Evolutionary conservation across 2,888 invertebrate species (phyloP), one percentile per base, ranked within the genome.

Genomic region (Clistopyga incitator): DNA sequence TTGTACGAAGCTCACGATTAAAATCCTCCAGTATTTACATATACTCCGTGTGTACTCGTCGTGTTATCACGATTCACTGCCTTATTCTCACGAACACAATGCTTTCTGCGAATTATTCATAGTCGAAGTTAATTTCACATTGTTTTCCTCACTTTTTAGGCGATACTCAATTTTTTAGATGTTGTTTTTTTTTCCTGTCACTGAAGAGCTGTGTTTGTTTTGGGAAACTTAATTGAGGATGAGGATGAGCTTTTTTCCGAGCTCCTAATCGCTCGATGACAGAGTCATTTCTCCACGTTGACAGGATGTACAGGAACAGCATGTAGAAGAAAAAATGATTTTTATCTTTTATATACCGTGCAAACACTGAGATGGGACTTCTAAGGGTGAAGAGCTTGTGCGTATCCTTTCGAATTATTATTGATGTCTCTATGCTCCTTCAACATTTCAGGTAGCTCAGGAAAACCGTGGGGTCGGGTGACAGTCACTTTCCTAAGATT

Each of bases 401-500:
- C 29, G 65, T 50, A 74, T 61, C 52, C 68, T 45, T 52, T 18
- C 56, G 70, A 71, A 65, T 71, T 71, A 61, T 76, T 65, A 59
- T 71, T 72, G 34, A 79, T 65, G 65, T 54, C 65, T 70, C 45
- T 56, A 45, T 42, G 56, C 34, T 4, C 15, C 18, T 65, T 47
- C 23, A 23, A 47, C 64, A 15, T 34, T 70, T 64, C 34, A 38
- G 45, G 42, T 59, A 50, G 42, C 71, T 6, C 29, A 45, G 6
- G 70, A 64, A 74, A 71, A 79, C 50, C 65, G 47, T 25, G 78
- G 59, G 85, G 83, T 50, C 34, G 84, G 83, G 71, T 82, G 89
- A 89, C 87, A 84, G 87, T 88, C 87, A 87, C 84, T 88, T 88
- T 89, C 87, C 81, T 84, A 23, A 87, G 87, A 90, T 89, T 86